A percentile compares a stretch with the other conserved stretches of the same genome.
These are phyloP conservation scores for Marmota flaviventris DNA, from an alignment of 2,113 vertebrate genomes.

Conservation along the genomic window DNA sequence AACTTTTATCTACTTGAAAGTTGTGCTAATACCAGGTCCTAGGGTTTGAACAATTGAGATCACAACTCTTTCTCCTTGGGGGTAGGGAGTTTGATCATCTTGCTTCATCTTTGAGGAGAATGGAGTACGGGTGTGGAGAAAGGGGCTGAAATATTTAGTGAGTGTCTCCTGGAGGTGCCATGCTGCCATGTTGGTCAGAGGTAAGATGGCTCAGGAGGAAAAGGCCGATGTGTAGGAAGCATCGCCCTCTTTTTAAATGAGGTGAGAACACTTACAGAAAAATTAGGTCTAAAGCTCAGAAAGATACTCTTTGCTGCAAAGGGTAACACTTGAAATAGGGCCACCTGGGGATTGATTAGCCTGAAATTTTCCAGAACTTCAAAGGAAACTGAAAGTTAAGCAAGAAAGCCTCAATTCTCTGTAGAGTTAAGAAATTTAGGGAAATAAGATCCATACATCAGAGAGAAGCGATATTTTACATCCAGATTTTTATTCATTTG, in stretches of 20 bases:
- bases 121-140: neutral
- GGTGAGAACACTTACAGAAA: constrained; percentile 10
- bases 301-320: constrained; percentile 50
- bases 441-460: constrained; percentile 71
- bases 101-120: neutral
- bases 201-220: neutral
- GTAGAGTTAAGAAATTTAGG: constrained; percentile 57
- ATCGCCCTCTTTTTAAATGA: constrained; percentile 11
- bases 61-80: neutral
- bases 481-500: constrained; percentile 36
- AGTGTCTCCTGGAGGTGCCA: neutral
- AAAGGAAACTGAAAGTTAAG: constrained; percentile 68
- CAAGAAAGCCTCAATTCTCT: constrained; percentile 67
- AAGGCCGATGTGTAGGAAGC: neutral
- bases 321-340: constrained; percentile 53
- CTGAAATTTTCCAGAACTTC: constrained; percentile 74
- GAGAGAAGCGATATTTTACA: constrained; percentile 62
- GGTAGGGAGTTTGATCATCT: neutral
- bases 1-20: neutral
- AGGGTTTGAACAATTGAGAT: neutral
- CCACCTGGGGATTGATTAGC: constrained; percentile 74
- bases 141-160: neutral
- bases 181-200: neutral
- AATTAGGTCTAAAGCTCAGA: constrained; percentile 64
- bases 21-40: neutral